A percentile compares a stretch with the other conserved stretches of the same genome.
These are phyloP conservation scores for Sebastes hubbsi DNA, from an alignment of 2,797 vertebrate genomes.

Conservation along the genomic window DNA sequence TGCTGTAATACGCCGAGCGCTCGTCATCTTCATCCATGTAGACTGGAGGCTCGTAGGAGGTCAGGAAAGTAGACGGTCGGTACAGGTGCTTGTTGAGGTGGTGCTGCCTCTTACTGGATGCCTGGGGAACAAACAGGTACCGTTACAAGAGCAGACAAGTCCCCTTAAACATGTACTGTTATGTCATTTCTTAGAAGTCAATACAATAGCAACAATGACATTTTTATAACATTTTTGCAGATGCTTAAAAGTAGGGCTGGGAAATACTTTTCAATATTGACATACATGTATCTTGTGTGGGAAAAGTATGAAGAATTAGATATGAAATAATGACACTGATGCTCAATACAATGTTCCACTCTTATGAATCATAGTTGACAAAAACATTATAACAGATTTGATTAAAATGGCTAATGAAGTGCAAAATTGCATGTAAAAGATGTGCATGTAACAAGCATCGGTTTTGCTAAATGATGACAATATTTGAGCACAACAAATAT, in stretches of 20 bases:
- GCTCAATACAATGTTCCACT: neutral
- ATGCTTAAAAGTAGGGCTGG: neutral
- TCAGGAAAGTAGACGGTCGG: slow-evolving; percentile 97
- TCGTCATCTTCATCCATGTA: slow-evolving; percentile 99
- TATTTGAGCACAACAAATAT: neutral
- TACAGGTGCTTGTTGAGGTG: slow-evolving; percentile 99
- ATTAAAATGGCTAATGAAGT: neutral
- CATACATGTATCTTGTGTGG: neutral
- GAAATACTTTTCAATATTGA: neutral
- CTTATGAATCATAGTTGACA: neutral
- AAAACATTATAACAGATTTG: neutral
- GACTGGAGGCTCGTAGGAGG: slow-evolving; percentile 97
- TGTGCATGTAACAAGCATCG: neutral
- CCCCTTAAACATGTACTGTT: neutral
- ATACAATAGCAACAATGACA: neutral
- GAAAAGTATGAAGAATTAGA: neutral
- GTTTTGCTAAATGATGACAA: neutral
- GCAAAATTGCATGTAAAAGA: neutral
- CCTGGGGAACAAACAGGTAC: slow-evolving; percentile 72
- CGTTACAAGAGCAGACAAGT: neutral
- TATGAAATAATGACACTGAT: neutral
- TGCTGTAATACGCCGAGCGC: slow-evolving; percentile 86
- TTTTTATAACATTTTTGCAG: neutral
- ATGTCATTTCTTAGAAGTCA: neutral
- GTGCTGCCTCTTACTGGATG: slow-evolving; percentile 94